These are phyloP conservation scores for Polylopha cassiicola DNA, from an alignment of 2,888 invertebrate genomes.

Conservation along the genomic window DNA sequence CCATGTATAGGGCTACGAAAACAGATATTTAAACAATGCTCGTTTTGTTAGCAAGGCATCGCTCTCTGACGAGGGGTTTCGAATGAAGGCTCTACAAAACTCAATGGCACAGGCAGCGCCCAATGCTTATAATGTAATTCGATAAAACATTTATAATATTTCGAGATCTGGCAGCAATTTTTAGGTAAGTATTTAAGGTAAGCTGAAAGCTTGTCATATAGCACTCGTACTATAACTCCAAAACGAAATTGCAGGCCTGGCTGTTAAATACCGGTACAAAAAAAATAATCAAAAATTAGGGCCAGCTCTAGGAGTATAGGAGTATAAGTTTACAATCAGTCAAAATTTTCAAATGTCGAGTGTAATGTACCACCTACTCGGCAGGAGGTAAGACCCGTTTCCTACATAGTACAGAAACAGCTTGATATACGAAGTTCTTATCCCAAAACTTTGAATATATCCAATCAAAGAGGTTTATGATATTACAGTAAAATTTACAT, in stretches of 20 bases:
- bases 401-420: slow-evolving; percentile 25
- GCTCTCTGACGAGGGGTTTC: slow-evolving; percentile 47
- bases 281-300: no score
- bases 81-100: slow-evolving; percentile 23
- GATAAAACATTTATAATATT: no score
- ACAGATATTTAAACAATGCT: slow-evolving; percentile 63
- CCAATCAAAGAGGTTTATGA: slow-evolving; percentile 75
- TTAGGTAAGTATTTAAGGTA: no score
- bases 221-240: no score
- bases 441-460: slow-evolving; percentile 57
- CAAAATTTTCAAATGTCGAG: no score
- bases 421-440: slow-evolving; percentile 34
- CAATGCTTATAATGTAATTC: slow-evolving; percentile 20
- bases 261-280: no score
- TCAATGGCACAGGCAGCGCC: slow-evolving; percentile 17
- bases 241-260: no score
- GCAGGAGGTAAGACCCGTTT: slow-evolving; percentile 27
- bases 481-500: slow-evolving; percentile 74
- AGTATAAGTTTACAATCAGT: no score
- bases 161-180: no score
- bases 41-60: slow-evolving; percentile 66
- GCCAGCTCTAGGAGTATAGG: no score
- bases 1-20: slow-evolving; percentile 41
- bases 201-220: no score
- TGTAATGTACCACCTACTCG: slow-evolving; percentile 23